Base-by-base conservation (phyloP, 2,113 vertebrate species). In the Condylura cristata region DNA sequence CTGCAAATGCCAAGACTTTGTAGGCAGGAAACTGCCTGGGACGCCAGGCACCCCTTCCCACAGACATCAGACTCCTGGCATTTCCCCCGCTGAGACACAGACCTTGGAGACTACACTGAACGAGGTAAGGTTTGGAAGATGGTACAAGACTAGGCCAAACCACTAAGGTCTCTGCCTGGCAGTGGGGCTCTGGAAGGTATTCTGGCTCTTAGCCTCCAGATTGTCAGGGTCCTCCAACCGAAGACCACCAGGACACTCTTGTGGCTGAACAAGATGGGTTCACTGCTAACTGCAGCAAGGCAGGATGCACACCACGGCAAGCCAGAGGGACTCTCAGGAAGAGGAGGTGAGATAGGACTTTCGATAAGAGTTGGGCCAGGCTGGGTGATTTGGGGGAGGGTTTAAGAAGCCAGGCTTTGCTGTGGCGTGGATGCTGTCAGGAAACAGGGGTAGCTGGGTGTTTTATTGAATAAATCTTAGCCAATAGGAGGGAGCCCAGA, bases 351-450 rank as follows among this genome's bases (percentile, higher is more conserved):
- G 34, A 83, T 76, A 86, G 39, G 53, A 87, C 30, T 89, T 61
- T 24, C 32, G 24, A n/a, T 6, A 78, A 34, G 92, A 84, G 76
- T 65, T 34, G 26, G 66, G 44, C 70, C 86, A 8, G 22, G 48
- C 22, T 61, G 28, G 26, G 71, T 58, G 30, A 72, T 44, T 68
- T 94, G 30, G 16, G 46, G 76, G 13, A 90, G 46, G 30, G 41
- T 30, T 87, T 51, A 90, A 89, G 26, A 94, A 91, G 58, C 83
- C 6, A 26, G 34, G 48, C 37, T 86, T 93, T 88, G 41, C 68
- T 70, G 66, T 79, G 86, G 56, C 72, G 78, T 94, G 80, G 86
- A 63, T 79, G 58, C 58, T 93, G n/a, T 75, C 70, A 86, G 68
- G 68, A 93, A 79, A 63, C 8, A 66, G 17, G 34, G 61, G 53